Percentiles rank a stretch among this genome's conserved stretches.
These are phyloP conservation scores for Gobio occitaniae DNA, from an alignment of 2,797 vertebrate genomes.

Conservation along the genomic window DNA sequence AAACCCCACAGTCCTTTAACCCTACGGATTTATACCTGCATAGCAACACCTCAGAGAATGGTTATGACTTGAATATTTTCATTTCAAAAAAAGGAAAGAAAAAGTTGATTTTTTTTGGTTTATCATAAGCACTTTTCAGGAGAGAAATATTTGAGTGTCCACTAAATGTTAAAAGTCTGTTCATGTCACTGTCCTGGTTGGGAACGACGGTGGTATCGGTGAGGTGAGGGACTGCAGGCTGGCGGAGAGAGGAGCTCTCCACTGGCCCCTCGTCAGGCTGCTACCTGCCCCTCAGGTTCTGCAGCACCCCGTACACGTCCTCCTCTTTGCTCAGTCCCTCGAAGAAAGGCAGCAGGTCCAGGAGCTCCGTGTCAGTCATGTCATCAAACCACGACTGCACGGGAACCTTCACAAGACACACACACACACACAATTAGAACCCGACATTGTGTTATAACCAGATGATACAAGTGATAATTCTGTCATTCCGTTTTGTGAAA, in stretches of 20 bases:
- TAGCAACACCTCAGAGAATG: conserved; percentile 82
- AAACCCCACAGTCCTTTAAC: conserved; percentile 84
- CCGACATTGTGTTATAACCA: not conserved
- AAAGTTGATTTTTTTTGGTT: conserved; percentile 70
- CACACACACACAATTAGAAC: not conserved
- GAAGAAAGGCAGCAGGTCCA: conserved; percentile 97
- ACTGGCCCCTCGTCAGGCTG: conserved; percentile 67
- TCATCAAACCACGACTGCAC: conserved; percentile 99
- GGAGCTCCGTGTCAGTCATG: conserved; percentile 96
- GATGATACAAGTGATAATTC: not conserved
- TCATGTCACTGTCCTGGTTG: conserved; percentile 31
- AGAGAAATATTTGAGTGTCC: conserved; percentile 47
- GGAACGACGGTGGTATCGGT: conserved; percentile 23
- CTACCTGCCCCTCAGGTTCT: conserved; percentile 93
- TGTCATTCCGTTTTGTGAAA: not conserved
- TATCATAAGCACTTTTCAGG: conserved; percentile 80
- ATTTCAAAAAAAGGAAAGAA: conserved; percentile 71
- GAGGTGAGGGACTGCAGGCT: conserved; percentile 37
- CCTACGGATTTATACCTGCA: conserved; percentile 82
- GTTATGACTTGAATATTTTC: conserved; percentile 71
- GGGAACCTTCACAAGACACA: conserved; percentile 83
- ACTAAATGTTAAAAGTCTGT: conserved; percentile 71
- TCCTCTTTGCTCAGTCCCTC: conserved; percentile 95
- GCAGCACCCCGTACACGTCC: conserved; percentile 92
- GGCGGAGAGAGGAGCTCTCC: conserved; percentile 31